These are phyloP conservation scores for Euproctis similis DNA, from an alignment of 2,888 invertebrate genomes.

Conservation along the genomic window DNA sequence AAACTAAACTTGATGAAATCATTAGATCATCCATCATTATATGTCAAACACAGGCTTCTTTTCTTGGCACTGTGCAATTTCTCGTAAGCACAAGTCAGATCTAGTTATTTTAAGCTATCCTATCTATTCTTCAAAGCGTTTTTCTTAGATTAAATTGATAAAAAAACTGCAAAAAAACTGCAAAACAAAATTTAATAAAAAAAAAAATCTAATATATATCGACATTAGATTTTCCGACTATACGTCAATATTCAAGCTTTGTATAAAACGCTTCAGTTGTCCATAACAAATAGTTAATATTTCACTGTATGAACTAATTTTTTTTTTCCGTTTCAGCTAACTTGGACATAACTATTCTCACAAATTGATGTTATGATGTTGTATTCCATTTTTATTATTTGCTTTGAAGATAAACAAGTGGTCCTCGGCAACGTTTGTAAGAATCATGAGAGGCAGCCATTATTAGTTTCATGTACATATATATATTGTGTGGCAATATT, in stretches of 20 bases:
- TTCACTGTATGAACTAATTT: slow-evolving; percentile 39
- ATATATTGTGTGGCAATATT: slow-evolving; percentile 19
- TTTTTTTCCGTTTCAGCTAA: slow-evolving; percentile 32
- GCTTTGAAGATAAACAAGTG: slow-evolving; percentile 30
- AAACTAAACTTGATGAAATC: too few species aligned
- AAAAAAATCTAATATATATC: too few species aligned
- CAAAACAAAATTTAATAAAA: not conserved
- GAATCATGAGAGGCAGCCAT: slow-evolving; percentile 18
- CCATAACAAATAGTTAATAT: slow-evolving; percentile 55
- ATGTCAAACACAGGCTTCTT: too few species aligned
- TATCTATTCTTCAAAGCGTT: too few species aligned
- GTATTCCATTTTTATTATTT: slow-evolving; percentile 30
- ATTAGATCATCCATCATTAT: too few species aligned
- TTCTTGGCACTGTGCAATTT: too few species aligned
- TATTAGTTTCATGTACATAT: slow-evolving; percentile 24
- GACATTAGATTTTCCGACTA: slow-evolving; percentile 19
- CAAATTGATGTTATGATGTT: slow-evolving; percentile 40
- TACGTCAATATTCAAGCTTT: too few species aligned
- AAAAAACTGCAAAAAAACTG: too few species aligned
- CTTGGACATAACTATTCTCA: slow-evolving; percentile 39
- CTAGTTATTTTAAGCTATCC: too few species aligned
- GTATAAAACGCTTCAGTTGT: slow-evolving; percentile 34
- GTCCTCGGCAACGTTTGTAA: slow-evolving; percentile 15
- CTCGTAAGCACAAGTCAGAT: too few species aligned
- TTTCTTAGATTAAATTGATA: too few species aligned